Evolutionary conservation across 2,113 vertebrate genomes (phyloP), one percentile per base, ranked within the genome.

Genomic region (Chloropsis hardwickii): DNA sequence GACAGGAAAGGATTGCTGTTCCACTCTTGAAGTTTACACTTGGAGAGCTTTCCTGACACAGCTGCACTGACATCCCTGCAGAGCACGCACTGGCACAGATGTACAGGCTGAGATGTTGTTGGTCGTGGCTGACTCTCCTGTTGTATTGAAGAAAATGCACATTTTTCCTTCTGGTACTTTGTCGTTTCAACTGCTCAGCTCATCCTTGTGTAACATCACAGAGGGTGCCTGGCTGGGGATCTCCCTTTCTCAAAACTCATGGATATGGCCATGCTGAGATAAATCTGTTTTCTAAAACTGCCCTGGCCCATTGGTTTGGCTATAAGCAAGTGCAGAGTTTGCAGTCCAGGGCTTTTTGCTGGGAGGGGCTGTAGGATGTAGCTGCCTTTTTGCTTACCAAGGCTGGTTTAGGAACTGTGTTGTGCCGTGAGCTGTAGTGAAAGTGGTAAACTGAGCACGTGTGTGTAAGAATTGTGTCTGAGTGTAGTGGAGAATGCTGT

Each of bases 301-400:
- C 39, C 6, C 70, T 42, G 48, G 4, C 58, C 47, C 8, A 15
- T 84, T 14, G 47, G 35, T 83, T 86, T 92, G 88, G 27, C 92
- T 22, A 4, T 17, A 13, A 71, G 74, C 53, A 61, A 73, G 78
- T 64, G 70, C 6, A 16, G 44, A 47, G 39, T 78, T 70, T 57
- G 67, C 72, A 73, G 72, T 22, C 5, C 47, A 58, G 80, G 24
- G 71, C 39, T 42, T 61, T 94, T 83, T 92, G 76, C 83, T 72
- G 60, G 35, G 23, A 66, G 37, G 9, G 29, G 37, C 40, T 1
- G 23, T 31, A 60, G 69, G 53, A 69, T 3, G 5, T 20, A 42
- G 45, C 58, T 78, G 74, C 76, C 67, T 76, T 93, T 71, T 89
- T 96, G 83, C 69, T 96, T 91, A 70, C 47, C 42, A 35, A 21